Base-by-base conservation (phyloP, 2,797 vertebrate species). In the Squalus acanthias region DNA sequence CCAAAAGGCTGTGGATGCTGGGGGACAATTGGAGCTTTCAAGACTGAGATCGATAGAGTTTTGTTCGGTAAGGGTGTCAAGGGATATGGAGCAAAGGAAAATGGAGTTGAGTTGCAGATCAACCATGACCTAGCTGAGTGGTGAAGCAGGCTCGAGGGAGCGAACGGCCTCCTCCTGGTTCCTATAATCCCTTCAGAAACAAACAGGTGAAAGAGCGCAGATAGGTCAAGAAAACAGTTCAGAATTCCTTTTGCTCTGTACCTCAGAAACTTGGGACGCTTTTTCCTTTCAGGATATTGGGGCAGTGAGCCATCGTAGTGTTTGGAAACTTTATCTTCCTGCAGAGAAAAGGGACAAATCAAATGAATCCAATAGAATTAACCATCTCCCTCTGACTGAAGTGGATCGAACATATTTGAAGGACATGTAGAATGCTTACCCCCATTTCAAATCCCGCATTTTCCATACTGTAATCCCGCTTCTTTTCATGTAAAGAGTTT, bases 241-340 rank as follows among this genome's bases (percentile, higher is more conserved):
- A 60, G 3, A 60, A 60, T 89, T 33, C 26, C 29, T 63, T 29
- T 29, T 29, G 88, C 13, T 69, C 1, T 9, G 5, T 95, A 95
- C 94, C 70, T 95, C 50, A 95, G 67, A 57, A 95, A 8, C 72
- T 74, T 95, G 50, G 29, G 7, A 3, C n/a, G 57, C 50, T 33
- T 15, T n/a, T 60, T 95, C 50, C 13, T 76, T 33, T 0, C 13
- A 4, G n/a, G 17, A n/a, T 29, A 3, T 5, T 15, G 12, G 3
- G 70, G 4, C 29, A 46, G 5, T 33, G 17, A 0, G 24, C 74
- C 29, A 33, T 22, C 46, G 20, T 4, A 0, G 2, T 0, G 6
- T 33, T 57, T 72, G 46, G 46, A 7, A 33, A 12, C 13, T 6
- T 6, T 0, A 8, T 10, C 13, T n/a, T 95, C 94, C 94, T 95